A percentile compares a stretch with the other conserved stretches of the same genome.
Evolutionary conservation across 1,140 invertebrate species (phyloP).

Genomic region (Saxidomus purpurata): DNA sequence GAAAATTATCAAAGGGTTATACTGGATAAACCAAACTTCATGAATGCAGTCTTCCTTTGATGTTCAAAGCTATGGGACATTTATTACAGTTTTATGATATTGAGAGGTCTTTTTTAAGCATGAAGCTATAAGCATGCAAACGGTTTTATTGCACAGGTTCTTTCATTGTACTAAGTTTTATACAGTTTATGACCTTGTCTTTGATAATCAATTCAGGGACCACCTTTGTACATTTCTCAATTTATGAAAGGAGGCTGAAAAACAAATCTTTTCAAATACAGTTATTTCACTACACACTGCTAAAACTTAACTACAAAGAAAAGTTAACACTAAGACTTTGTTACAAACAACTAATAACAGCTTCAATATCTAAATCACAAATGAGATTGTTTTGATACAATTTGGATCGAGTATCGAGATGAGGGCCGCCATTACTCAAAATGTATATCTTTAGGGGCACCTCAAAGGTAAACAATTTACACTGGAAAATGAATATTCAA

Average conservation of each 20-base stretch:
- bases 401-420: slow-evolving; percentile 26
- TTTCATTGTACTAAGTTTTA: slow-evolving; percentile 52
- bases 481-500: too few relatives aligned
- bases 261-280: not conserved
- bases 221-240: slow-evolving; percentile 34
- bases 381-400: slow-evolving; percentile 19
- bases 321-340: not conserved
- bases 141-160: slow-evolving; percentile 32
- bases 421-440: slow-evolving; percentile 52
- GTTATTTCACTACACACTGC: too few relatives aligned
- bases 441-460: slow-evolving; percentile 42
- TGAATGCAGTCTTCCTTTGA: slow-evolving; percentile 55
- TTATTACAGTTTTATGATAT: slow-evolving; percentile 53
- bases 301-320: too few relatives aligned
- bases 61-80: slow-evolving; percentile 36
- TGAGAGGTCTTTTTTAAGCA: slow-evolving; percentile 33
- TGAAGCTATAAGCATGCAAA: slow-evolving; percentile 34
- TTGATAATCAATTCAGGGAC: slow-evolving; percentile 24
- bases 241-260: slow-evolving; percentile 42
- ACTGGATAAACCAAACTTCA: slow-evolving; percentile 8
- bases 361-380: not conserved
- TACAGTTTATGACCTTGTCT: slow-evolving; percentile 61
- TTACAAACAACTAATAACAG: not conserved
- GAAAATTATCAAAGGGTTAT: slow-evolving; percentile 45
- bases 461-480: not conserved